Evolutionary conservation across 2,888 invertebrate genomes (phyloP).

Genomic region (Calephelis perditalis): DNA sequence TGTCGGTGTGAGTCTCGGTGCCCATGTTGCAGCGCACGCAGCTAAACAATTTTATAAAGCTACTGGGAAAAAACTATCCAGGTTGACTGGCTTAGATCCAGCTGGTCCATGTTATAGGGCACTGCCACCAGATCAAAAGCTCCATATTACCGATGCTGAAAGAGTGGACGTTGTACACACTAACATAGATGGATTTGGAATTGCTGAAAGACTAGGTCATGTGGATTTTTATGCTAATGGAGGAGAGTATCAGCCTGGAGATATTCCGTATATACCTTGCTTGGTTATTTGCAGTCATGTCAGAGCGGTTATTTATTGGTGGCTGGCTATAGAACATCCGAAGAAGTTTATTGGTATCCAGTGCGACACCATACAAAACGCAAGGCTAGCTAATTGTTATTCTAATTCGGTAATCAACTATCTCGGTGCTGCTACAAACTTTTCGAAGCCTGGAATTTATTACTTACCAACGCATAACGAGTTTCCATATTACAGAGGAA

Average conservation of each 20-base stretch:
- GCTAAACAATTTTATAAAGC: constrained; percentile 53
- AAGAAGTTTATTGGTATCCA: constrained; percentile 56
- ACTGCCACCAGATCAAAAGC: constrained; percentile 41
- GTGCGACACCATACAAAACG: constrained; percentile 58
- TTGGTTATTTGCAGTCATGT: constrained; percentile 58
- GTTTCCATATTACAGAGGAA: constrained; percentile 59
- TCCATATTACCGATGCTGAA: constrained; percentile 45
- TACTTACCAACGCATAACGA: constrained; percentile 57
- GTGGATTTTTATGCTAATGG: constrained; percentile 65
- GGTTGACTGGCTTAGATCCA: constrained; percentile 61
- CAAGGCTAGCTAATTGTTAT: constrained; percentile 55
- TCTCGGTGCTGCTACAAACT: constrained; percentile 52
- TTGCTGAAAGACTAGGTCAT: constrained; percentile 58
- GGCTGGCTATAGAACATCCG: constrained; percentile 62
- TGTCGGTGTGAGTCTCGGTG: constrained; percentile 58
- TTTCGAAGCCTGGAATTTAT: constrained; percentile 52
- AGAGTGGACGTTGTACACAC: constrained; percentile 60
- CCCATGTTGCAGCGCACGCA: constrained; percentile 51
- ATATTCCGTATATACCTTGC: constrained; percentile 57
- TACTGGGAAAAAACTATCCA: constrained; percentile 53
- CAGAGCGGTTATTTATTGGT: constrained; percentile 54
- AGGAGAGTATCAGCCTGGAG: constrained; percentile 62
- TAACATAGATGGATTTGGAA: constrained; percentile 69
- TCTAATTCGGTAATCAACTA: constrained; percentile 52
- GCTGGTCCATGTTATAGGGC: constrained; percentile 63